Evolutionary conservation across 2,113 vertebrate species (phyloP).

Genomic region (Nycticebus coucang): DNA sequence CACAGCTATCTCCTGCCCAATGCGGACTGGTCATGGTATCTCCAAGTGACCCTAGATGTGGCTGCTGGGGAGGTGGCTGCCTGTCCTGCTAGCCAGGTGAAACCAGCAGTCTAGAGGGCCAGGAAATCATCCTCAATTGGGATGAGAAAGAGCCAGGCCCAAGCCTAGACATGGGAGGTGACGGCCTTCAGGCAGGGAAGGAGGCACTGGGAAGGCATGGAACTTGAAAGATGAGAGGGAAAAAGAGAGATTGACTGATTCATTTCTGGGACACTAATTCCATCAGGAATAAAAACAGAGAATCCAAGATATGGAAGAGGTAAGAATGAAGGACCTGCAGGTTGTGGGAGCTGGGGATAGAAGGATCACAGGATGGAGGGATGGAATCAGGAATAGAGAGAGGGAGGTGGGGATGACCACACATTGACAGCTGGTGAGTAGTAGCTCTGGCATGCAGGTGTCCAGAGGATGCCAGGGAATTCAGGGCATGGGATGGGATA

Average conservation of each 20-base stretch:
- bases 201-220: not conserved
- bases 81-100: too few species aligned
- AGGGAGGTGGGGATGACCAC: too few species aligned
- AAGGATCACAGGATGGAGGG: not conserved
- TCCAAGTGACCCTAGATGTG: too few species aligned
- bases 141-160: not conserved
- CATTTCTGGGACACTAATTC: not conserved
- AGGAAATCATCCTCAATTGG: too few species aligned
- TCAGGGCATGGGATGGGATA: not conserved
- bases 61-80: too few species aligned
- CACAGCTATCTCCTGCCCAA: too few species aligned
- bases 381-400: not conserved
- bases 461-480: not conserved
- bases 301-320: not conserved
- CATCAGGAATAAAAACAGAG: not conserved
- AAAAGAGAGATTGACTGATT: not conserved
- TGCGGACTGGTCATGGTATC: too few species aligned
- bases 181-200: not conserved
- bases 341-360: not conserved
- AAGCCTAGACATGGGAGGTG: rapidly evolving
- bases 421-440: not conserved
- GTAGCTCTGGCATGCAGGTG: not conserved
- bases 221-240: not conserved
- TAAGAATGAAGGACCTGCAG: not conserved
- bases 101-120: too few species aligned